Base-by-base conservation (phyloP, 2,113 vertebrate species). In the Marcusenius ussheri region DNA sequence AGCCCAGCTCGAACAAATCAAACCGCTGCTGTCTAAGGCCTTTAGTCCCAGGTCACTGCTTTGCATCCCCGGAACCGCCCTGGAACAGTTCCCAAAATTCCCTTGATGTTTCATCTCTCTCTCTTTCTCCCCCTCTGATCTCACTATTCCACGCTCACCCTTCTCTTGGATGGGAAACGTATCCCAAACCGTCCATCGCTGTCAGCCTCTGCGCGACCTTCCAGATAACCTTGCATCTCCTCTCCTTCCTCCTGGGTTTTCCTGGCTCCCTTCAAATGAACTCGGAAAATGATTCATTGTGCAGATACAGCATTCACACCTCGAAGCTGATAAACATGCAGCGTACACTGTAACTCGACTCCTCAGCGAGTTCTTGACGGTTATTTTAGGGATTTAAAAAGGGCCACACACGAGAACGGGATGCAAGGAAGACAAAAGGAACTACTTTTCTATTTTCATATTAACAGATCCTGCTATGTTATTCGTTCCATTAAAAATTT, bases 1-100 rank as follows among this genome's bases (percentile, higher is more conserved):
- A n/a, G 70, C 74, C 21, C 50, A 56, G 49, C 35, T 77, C 50
- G 87, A 88, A 84, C 90, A 88, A 90, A 90, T 88, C 87, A 88
- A 90, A 90, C 74, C 83, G 86, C 90, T 88, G 35, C 90, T 88
- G 90, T 83, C 90, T 50, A 3, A 45, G 49, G 24, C 70, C n/a
- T 74, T 90, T 90, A 90, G 51, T 83, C 74, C 17, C 47, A 47
- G 86, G 66, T 87, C 89, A 88, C 27, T 88, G 58, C 27, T 77
- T 53, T 24, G n/a, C 27, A 27, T 86, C 47, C 46, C 45, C 11
- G 1, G 45, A 58, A 88, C n/a, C 27, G 31, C 27, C 62, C 39
- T 50, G 17, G 39, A 83, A 21, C 50, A 21, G 6, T n/a, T 35
- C 51, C 77, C 49, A 35, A 90, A 90, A 39, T n/a, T n/a, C 27